phyloP scores from a whole-genome alignment of 2,113 vertebrate species.

The Zapus hudsonius region DNA sequence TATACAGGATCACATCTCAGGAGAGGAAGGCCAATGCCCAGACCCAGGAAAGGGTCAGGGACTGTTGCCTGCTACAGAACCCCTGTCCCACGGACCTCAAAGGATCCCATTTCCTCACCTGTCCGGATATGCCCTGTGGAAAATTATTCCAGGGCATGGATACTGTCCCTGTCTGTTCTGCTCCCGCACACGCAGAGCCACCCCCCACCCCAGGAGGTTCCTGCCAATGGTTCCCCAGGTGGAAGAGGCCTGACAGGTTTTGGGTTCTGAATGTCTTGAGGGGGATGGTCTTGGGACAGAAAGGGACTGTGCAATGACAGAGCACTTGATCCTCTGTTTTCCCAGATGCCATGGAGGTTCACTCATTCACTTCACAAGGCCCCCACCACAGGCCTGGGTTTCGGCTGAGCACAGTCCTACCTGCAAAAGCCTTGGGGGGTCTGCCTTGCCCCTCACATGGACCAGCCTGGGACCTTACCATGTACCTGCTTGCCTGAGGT shows the following conservation, averaged over 20 bases:
- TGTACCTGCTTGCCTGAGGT: not conserved
- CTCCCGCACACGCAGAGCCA: not conserved
- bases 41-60: not conserved
- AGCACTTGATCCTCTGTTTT: not conserved
- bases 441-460: not conserved
- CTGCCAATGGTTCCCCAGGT: too few relatives aligned
- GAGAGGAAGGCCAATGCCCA: not conserved
- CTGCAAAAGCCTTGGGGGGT: not conserved
- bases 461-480: too few relatives aligned
- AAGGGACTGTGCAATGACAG: not conserved
- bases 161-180: not conserved
- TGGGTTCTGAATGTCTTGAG: not conserved
- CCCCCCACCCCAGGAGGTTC: not conserved
- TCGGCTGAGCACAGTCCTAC: not conserved
- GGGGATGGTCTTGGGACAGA: not conserved
- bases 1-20: too few relatives aligned
- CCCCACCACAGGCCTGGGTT: not conserved
- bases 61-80: not conserved
- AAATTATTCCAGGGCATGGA: not conserved
- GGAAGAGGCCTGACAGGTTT: too few relatives aligned
- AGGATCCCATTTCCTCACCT: too few relatives aligned
- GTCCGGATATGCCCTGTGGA: too few relatives aligned
- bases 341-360: not conserved
- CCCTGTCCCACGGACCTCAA: too few relatives aligned
- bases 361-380: too few relatives aligned